Conservation (phyloP, 2,113 vertebrate genomes). For the Panthera leo region DNA sequence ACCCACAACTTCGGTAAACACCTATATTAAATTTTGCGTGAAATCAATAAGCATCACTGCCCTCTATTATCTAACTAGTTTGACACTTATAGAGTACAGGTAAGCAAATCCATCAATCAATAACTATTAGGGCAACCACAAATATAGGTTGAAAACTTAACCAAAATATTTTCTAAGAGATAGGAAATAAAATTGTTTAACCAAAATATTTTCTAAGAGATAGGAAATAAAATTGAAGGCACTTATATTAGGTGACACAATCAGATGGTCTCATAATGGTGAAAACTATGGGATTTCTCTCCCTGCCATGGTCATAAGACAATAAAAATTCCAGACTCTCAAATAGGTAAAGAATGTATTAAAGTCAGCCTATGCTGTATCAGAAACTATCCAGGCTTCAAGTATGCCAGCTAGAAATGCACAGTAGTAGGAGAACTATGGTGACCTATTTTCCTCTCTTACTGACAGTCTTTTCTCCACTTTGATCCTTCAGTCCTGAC, state of each 20-base stretch:
- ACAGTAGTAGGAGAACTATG: background rate
- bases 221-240: background rate
- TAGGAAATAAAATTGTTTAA: background rate
- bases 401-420: background rate
- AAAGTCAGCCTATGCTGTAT: background rate
- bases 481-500: background rate
- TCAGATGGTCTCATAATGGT: background rate
- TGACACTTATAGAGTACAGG: background rate
- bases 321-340: background rate
- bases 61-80: background rate
- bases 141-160: background rate
- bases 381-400: background rate
- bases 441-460: background rate
- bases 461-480: background rate
- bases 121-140: background rate
- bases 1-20: background rate
- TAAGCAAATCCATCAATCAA: background rate
- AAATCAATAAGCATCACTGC: background rate
- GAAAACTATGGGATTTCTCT: background rate
- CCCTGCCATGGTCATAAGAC: background rate
- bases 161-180: background rate
- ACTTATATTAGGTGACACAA: background rate
- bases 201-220: background rate
- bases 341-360: background rate
- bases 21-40: background rate